A percentile compares a stretch with the other conserved stretches of the same genome.
These are phyloP conservation scores for Hapalemur alaotrensis DNA, from an alignment of 2,797 vertebrate genomes.

Conservation along the genomic window DNA sequence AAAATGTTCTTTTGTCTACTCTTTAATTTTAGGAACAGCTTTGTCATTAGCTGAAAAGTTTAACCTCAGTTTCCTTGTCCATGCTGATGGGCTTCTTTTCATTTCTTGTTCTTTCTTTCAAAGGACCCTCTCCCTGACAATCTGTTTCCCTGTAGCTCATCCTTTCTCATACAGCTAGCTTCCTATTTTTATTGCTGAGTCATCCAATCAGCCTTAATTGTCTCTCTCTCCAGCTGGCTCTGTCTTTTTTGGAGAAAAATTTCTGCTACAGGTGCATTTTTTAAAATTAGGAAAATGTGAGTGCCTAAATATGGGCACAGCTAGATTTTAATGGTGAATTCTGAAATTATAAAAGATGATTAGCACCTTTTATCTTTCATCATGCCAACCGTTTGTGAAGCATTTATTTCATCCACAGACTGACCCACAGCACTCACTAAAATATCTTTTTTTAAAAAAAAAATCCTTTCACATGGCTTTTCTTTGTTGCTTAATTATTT, in stretches of 20 bases:
- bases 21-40: neutral
- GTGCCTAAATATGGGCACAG: slow-evolving; percentile 35
- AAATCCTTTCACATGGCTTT: neutral
- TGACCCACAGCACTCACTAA: neutral
- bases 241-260: slow-evolving; percentile 59
- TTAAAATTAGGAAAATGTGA: slow-evolving; percentile 74
- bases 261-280: slow-evolving; percentile 78
- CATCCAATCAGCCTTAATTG: slow-evolving; percentile 79
- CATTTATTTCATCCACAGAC: neutral
- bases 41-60: neutral
- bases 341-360: slow-evolving; percentile 45
- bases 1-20: neutral
- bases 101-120: slow-evolving; percentile 38
- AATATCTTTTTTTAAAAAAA: neutral
- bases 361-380: neutral
- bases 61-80: neutral
- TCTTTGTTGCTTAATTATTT: slow-evolving; percentile 45
- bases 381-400: neutral
- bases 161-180: slow-evolving; percentile 55
- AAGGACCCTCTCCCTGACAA: neutral
- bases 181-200: slow-evolving; percentile 79
- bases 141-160: slow-evolving; percentile 50
- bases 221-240: slow-evolving; percentile 77
- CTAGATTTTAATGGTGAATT: slow-evolving; percentile 41
- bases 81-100: neutral